Evolutionary conservation across 2,113 vertebrate species (phyloP), one percentile per base, ranked within the genome.

Genomic region (Tyrannus savana): DNA sequence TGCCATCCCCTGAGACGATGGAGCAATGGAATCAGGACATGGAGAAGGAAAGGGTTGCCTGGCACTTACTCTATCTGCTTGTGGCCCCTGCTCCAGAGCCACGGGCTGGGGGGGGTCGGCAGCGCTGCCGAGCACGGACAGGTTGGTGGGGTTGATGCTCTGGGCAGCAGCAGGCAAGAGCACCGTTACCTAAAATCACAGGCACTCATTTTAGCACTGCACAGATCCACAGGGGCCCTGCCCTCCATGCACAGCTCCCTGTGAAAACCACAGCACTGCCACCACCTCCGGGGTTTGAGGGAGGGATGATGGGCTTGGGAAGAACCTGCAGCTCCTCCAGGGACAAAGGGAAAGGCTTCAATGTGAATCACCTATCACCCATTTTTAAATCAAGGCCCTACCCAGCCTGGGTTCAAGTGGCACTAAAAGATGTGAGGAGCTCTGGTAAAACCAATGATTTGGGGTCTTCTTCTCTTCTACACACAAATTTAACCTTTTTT

Each of bases 41-140:
- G 25, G 30, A 83, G 77, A 90, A 92, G 69, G 41, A 94, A 89
- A 89, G 82, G 66, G 92, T 55, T 55, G 82, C 96, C 97, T 96
- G 93, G 87, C 83, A 60, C 96, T 96, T 97, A 97, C 96, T 96
- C 94, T 92, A 81, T 96, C 97, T 90, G 99, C 98, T 98, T 98
- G 98, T 28, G 98, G 94, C 50, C 98, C 98, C 27, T 98, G 98
- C 95, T 99, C 98, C 96, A 99, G 97, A 83, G 96, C 83, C 84
- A 98, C 97, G 49, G 97, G 98, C 84, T 98, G 98, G 22, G 98
- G 98, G 42, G 97, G 97, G 33, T 99, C 98, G 5, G 98, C 98
- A 83, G 98, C 98, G 47, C 97, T 99, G 96, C 98, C 98, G 60
- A 99, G 98, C 69, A 99, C 98, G 5, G 99, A 98, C 69, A 99